Conservation (phyloP, 1,140 invertebrate genomes). For the Nautilus pompilius region DNA sequence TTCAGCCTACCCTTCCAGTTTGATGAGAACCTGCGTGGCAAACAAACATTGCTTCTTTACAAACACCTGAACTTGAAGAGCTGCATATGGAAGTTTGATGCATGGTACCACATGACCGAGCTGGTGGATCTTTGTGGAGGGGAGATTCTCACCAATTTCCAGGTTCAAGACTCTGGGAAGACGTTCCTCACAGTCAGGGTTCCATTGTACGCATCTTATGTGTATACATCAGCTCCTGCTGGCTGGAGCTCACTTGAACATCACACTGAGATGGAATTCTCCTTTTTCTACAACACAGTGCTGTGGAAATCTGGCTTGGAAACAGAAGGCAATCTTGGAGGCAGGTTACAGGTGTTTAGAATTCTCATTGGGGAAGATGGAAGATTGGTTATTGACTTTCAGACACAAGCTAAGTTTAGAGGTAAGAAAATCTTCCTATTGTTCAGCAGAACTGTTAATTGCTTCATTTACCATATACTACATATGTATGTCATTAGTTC, state of each 20-base stretch:
- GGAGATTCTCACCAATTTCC: constrained; percentile 53
- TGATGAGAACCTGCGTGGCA: constrained; percentile 42
- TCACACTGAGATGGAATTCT: constrained; percentile 56
- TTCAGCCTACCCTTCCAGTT: constrained; percentile 44
- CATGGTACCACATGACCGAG: constrained; percentile 58
- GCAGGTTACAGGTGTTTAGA: constrained; percentile 52
- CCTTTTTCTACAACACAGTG: constrained; percentile 57
- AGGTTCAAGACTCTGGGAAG: constrained; percentile 48
- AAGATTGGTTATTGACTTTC: constrained; percentile 55
- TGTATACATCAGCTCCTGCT: constrained; percentile 52
- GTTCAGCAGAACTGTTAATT: not conserved
- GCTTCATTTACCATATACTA: not conserved
- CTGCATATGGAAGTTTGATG: constrained; percentile 58
- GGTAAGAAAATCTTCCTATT: constrained; percentile 28
- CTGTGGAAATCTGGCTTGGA: constrained; percentile 52
- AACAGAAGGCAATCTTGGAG: constrained; percentile 47
- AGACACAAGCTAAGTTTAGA: constrained; percentile 56
- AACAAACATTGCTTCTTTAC: constrained; percentile 53
- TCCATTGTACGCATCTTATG: constrained; percentile 57
- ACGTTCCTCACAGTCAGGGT: constrained; percentile 56
- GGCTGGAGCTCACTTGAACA: constrained; percentile 59
- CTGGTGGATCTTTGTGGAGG: constrained; percentile 58
- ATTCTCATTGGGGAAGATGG: constrained; percentile 53
- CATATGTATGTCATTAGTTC: not conserved
- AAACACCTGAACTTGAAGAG: constrained; percentile 55